Base-by-base conservation (phyloP, 2,888 invertebrate species). In the Bruchidius siliquastri region DNA sequence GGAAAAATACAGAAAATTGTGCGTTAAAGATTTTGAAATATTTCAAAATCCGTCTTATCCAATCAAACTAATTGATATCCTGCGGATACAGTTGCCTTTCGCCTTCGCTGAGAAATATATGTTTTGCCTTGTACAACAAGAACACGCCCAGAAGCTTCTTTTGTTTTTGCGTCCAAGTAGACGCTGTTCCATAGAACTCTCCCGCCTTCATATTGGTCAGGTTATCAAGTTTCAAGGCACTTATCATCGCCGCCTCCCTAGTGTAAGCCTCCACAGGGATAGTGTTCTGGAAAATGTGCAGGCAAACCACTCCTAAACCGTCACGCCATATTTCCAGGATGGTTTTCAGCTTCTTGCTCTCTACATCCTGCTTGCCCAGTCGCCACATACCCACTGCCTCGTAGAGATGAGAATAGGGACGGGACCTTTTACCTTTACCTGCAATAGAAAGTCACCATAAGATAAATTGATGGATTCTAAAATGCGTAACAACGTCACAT, bases 241-340 rank as follows among this genome's bases (percentile, higher is more conserved):
- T 95, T 20, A 99, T 97, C 91, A 99, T 97, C 13, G 95, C 92
- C 0, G 98, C 98, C 86, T 99, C 99, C 77, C 98, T 88, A 0
- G 97, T 96, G 79, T 93, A 96, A 0, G 99, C 98, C 85, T 99
- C 99, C 0, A 93, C 94, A 0, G 96, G 94, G 71, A 96, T 93
- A 0, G 94, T 92, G 85, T 97, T 96, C 81, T 96, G 96, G 84
- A 96, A 98, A 69, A 97, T 90, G 81, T 96, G 96, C 0, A 98
- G 88, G 74, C 97, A 96, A 0, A 98, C 91, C 0, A 99, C 97
- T 0, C 98, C 98, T 20, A 90, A 88, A 73, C 92, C 92, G 78
- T 90, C 89, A 0, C 90, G 88, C 98, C 98, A 99, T 77, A 99
- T 95, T 80, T 95, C 92, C 18, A 96, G 84, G 75, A 99, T 98